phyloP scores from a whole-genome alignment of 2,888 invertebrate species.

The Anoplius nigerrimus region DNA sequence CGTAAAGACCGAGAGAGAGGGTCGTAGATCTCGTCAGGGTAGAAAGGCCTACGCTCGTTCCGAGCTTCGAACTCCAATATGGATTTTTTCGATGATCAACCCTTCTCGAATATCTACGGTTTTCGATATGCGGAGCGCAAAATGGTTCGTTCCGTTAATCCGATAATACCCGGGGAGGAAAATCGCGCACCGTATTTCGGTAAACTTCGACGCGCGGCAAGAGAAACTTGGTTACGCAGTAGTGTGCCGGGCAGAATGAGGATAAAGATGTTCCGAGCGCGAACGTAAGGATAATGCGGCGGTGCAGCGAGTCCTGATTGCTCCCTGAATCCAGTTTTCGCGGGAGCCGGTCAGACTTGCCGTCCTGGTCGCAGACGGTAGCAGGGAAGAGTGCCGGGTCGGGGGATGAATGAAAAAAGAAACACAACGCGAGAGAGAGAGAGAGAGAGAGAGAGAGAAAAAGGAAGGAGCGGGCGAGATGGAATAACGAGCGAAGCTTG shows the following conservation, averaged over 20 bases:
- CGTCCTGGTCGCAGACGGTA: constrained; percentile 1
- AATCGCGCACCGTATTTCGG: no score
- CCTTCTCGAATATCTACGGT: no score
- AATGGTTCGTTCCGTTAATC: no score
- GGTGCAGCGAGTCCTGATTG: constrained; percentile 23
- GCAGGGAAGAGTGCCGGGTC: constrained; percentile 1
- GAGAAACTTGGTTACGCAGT: no score
- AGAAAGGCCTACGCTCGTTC: no score
- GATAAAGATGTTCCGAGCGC: constrained; percentile 22
- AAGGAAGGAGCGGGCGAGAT: constrained; percentile 36
- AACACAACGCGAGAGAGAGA: background rate
- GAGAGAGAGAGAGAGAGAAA: constrained; percentile 31
- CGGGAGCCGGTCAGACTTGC: constrained; percentile 28
- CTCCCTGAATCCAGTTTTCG: constrained; percentile 21
- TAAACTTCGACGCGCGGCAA: no score
- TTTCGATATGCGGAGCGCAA: no score
- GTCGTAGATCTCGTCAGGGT: no score
- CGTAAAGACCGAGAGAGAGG: no score
- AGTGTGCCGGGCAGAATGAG: background rate
- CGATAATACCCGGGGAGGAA: no score
- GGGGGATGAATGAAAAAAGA: background rate
- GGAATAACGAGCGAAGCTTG: constrained; percentile 41
- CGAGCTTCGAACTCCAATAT: no score
- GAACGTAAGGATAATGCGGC: constrained; percentile 6
- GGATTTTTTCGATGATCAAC: no score